Evolutionary conservation across 2,113 vertebrate species (phyloP).

Genomic region (Xenus cinereus): DNA sequence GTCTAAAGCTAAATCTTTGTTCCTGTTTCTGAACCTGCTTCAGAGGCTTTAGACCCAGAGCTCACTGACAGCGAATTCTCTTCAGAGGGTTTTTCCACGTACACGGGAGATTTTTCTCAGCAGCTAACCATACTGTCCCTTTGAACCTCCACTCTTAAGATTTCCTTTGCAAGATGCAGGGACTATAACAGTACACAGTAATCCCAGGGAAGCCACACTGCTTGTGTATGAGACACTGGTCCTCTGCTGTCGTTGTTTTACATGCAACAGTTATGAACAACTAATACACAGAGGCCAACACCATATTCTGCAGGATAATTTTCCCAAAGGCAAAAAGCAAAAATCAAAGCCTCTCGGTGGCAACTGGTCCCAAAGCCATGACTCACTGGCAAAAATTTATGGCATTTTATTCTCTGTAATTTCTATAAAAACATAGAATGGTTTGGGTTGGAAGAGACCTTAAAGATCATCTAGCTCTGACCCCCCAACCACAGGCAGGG

Average conservation of each 20-base stretch:
- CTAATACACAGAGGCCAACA: neutral
- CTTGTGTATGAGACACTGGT: neutral
- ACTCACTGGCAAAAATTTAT: neutral
- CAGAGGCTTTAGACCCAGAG: neutral
- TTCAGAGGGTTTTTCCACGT: neutral
- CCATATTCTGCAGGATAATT: neutral
- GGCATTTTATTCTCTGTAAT: neutral
- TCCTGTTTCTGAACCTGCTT: neutral
- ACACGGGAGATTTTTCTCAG: neutral
- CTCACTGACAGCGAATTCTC: neutral
- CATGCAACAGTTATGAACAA: neutral
- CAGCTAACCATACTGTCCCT: neutral
- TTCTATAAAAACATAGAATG: neutral
- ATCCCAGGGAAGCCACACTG: neutral
- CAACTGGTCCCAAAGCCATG: fast-evolving
- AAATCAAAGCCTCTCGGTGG: neutral
- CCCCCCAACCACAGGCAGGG: neutral
- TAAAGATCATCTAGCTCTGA: neutral
- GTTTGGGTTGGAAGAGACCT: neutral
- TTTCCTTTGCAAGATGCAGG: neutral
- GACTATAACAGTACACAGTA: neutral
- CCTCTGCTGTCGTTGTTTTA: neutral
- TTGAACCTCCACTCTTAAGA: fast-evolving
- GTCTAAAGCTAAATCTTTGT: neutral
- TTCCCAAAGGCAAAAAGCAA: neutral